Percentiles rank a stretch among this genome's conserved stretches.
phyloP scores from a whole-genome alignment of 1,140 invertebrate genomes.

The Melipona quadrifasciata region DNA sequence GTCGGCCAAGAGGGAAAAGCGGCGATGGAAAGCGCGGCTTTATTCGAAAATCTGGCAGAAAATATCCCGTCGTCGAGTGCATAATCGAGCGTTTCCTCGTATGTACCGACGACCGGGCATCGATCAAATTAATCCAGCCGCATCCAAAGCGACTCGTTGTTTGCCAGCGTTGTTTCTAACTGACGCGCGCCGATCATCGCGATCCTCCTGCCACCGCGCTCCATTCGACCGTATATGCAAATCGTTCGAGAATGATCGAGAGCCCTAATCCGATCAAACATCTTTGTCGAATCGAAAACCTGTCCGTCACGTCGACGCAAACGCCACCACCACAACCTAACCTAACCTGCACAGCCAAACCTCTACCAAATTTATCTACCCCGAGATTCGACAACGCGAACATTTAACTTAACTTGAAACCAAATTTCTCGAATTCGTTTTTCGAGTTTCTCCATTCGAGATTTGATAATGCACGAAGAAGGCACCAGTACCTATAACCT shows the following conservation, averaged over 20 bases:
- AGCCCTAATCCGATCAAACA: slow-evolving; percentile 16
- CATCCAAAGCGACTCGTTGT: slow-evolving; percentile 73
- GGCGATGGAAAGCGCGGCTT: not conserved
- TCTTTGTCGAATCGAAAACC: not conserved
- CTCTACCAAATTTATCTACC: no score
- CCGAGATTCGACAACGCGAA: no score
- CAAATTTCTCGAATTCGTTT: no score
- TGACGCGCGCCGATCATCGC: slow-evolving; percentile 5
- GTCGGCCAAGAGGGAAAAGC: no score
- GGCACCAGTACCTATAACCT: no score
- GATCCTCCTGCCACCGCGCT: slow-evolving; percentile 10
- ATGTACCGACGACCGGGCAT: slow-evolving; percentile 59
- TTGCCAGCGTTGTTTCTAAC: slow-evolving; percentile 43
- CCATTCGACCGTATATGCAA: slow-evolving; percentile 12
- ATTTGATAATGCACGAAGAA: no score
- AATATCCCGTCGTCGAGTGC: not conserved
- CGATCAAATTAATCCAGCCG: slow-evolving; percentile 76
- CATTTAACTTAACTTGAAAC: no score
- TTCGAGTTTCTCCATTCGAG: no score
- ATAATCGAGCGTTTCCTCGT: not conserved
- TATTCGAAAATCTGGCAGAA: not conserved
- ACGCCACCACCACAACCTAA: not conserved
- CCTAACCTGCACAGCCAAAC: no score
- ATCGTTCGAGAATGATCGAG: slow-evolving; percentile 21
- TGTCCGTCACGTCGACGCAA: not conserved